phyloP scores from a whole-genome alignment of 2,113 vertebrate genomes.

The Gorsachius goisagi region DNA sequence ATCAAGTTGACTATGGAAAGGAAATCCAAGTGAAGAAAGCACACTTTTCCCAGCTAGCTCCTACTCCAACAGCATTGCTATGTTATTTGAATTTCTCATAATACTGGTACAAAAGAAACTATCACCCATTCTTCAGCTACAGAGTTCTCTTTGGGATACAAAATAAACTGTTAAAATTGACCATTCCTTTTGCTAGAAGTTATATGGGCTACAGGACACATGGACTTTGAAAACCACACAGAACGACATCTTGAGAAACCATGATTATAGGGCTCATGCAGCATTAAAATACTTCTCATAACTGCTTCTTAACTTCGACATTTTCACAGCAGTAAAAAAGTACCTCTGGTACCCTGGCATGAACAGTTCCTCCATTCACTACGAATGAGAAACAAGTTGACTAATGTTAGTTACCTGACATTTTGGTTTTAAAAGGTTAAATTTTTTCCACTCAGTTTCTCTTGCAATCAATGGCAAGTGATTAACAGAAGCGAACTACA shows the following conservation, averaged over 20 bases:
- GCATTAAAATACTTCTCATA: conserved; percentile 13
- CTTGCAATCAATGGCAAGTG: background rate
- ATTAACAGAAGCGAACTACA: conserved; percentile 4
- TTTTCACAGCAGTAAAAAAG: conserved; percentile 11
- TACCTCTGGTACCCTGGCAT: background rate
- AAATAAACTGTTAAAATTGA: background rate
- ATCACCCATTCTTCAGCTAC: background rate
- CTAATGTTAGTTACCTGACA: background rate
- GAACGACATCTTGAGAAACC: conserved; percentile 1
- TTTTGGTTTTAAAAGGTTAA: conserved; percentile 47
- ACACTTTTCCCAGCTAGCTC: background rate
- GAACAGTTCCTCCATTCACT: background rate
- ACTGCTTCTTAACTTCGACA: conserved; percentile 42
- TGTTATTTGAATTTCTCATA: background rate
- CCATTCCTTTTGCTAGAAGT: background rate
- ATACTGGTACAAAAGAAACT: background rate
- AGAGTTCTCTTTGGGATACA: background rate
- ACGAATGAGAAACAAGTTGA: background rate
- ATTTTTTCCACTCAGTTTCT: conserved; percentile 25
- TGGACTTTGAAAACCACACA: background rate
- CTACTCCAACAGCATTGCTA: background rate
- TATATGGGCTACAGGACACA: background rate
- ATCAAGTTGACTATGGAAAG: background rate
- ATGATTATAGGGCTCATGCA: background rate
- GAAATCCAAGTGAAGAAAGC: background rate